These are phyloP conservation scores for Scomber japonicus DNA, from an alignment of 2,113 vertebrate species.

Conservation along the genomic window DNA sequence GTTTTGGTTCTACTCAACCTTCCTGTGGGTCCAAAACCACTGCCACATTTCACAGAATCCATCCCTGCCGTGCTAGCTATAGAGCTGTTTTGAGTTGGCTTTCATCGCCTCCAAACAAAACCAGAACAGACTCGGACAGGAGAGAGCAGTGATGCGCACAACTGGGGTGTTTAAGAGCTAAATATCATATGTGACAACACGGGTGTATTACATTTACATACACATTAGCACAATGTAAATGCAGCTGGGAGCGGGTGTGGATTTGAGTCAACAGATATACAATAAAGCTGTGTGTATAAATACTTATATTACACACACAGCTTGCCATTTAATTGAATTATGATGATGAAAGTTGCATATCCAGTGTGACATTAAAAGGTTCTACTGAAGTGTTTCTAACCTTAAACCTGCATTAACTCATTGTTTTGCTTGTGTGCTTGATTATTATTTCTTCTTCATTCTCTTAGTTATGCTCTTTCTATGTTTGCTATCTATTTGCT, in stretches of 20 bases:
- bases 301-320: neutral
- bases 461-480: too few relatives aligned
- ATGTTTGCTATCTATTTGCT: too few relatives aligned
- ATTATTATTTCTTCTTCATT: too few relatives aligned
- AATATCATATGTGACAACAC: conserved; percentile 46
- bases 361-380: neutral
- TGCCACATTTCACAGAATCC: conserved; percentile 50
- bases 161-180: conserved; percentile 18
- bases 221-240: neutral
- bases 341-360: neutral
- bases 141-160: conserved; percentile 23
- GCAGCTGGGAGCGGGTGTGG: conserved; percentile 1
- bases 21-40: conserved; percentile 60
- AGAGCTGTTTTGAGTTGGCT: conserved; percentile 61
- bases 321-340: too few relatives aligned
- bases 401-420: too few relatives aligned
- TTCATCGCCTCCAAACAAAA: conserved; percentile 53
- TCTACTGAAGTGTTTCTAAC: neutral
- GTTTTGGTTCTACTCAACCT: conserved; percentile 65
- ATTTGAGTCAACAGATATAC: neutral
- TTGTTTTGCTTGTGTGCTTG: too few relatives aligned
- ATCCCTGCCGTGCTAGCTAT: conserved; percentile 28
- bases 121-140: neutral
- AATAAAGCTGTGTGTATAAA: neutral
- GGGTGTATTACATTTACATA: conserved; percentile 7